Evolutionary conservation across 2,113 vertebrate genomes (phyloP), one percentile per base, ranked within the genome.

Genomic region (Gnathonemus echidnorhynchus): DNA sequence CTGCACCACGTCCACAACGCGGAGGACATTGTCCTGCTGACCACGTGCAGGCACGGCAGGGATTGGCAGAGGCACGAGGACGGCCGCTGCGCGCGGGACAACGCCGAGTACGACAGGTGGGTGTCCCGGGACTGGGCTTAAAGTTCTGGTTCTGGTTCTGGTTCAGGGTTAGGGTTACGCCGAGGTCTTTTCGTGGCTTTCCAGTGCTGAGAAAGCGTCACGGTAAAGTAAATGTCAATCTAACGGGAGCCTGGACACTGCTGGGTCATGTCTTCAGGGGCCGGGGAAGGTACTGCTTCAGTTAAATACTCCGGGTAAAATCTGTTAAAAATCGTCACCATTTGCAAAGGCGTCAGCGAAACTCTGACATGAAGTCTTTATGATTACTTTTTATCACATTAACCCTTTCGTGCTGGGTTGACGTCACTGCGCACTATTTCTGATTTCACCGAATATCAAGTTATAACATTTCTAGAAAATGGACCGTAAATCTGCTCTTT

Each of bases 1-100:
- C 97, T 99, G 95, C 97, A 99, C 96, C 98, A 99, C 91, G 97
- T 99, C 91, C 98, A 99, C 92, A 99, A 99, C 90, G 97, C 97
- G 0, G 97, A 99, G 95, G 98, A 99, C 87, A 97, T 99, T 92
- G 95, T 99, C 91, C 98, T 99, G 90, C 97, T 99, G 95, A 99
- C 98, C 93, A 99, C 98, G 88, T 99, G 98, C 95, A 99, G 98
- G 93, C 98, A 99, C 90, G 98, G 98, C 90, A 99, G 99, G 94
- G 98, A 99, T 96, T 99, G 98, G 98, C 98, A 99, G 94, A 99
- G 97, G 95, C 98, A 99, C 96, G 99, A 99, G 94, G 98, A 99
- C 92, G 96, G 97, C 80, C 98, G 98, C 94, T 99, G 98, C 91
- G 98, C 99, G 91, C 94, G 95, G 94, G 98, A 99, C 97, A 99